phyloP scores from a whole-genome alignment of 2,888 invertebrate genomes.

The Hirudinaria manillensis region DNA sequence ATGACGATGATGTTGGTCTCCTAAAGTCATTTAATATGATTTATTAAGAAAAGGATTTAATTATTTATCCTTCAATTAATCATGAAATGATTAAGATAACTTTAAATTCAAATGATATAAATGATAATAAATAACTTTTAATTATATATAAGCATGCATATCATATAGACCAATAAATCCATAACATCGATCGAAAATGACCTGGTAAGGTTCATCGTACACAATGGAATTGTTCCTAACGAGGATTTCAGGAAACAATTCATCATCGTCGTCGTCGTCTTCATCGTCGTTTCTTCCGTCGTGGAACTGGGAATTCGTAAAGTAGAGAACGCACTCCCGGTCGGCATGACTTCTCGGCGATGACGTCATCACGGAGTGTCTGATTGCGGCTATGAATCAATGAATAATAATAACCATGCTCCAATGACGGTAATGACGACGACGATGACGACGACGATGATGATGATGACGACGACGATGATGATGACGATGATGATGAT shows the following conservation, averaged over 20 bases:
- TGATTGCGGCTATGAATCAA: not conserved
- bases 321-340: conserved; percentile 15
- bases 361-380: not conserved
- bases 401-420: not conserved
- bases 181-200: too few relatives aligned
- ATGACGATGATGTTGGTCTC: too few relatives aligned
- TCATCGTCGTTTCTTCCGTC: not conserved
- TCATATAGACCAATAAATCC: too few relatives aligned
- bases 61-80: too few relatives aligned
- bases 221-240: too few relatives aligned
- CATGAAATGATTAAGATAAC: too few relatives aligned
- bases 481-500: conserved; percentile 19
- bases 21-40: too few relatives aligned
- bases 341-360: not conserved
- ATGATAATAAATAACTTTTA: too few relatives aligned
- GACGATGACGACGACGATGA: conserved; percentile 22
- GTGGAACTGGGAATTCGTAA: not conserved
- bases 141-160: too few relatives aligned
- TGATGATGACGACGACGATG: conserved; percentile 11
- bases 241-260: not conserved
- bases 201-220: too few relatives aligned
- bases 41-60: too few relatives aligned
- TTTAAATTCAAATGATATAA: too few relatives aligned
- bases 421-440: not conserved
- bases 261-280: conserved; percentile 11